Percentiles rank a stretch among this genome's conserved stretches.
phyloP scores from a whole-genome alignment of 2,113 vertebrate species.

The Dunckerocampus dactyliophorus region DNA sequence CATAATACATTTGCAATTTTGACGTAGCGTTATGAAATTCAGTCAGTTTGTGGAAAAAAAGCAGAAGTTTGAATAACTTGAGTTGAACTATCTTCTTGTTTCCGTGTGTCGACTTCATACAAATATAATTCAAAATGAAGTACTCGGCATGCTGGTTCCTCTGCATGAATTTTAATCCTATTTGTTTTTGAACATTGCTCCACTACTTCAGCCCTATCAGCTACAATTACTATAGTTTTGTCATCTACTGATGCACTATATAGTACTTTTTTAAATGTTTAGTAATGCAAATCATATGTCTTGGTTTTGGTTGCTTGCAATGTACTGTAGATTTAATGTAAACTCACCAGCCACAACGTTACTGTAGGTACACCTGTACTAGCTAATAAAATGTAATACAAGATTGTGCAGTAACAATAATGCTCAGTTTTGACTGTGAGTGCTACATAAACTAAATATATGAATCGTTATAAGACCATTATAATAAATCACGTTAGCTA shows the following conservation, averaged over 20 bases:
- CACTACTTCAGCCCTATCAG: not conserved
- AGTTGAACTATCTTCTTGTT: not conserved
- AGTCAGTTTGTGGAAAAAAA: not conserved
- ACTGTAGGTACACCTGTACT: not conserved
- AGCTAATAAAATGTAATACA: not conserved
- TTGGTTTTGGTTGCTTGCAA: not conserved
- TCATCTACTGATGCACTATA: not conserved
- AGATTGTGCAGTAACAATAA: not conserved
- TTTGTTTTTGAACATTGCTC: not conserved
- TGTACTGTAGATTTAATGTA: not conserved
- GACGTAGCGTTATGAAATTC: not conserved
- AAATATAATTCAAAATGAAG: not conserved
- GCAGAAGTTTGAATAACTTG: not conserved
- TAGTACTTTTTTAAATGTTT: not conserved
- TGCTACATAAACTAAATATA: too few relatives aligned
- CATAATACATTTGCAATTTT: not conserved
- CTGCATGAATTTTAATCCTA: not conserved
- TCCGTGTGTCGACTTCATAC: not conserved
- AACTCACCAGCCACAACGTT: not conserved
- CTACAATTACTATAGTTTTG: not conserved
- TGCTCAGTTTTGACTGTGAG: too few relatives aligned
- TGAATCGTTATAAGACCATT: too few relatives aligned
- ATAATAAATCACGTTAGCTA: too few relatives aligned
- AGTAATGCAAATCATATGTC: not conserved
- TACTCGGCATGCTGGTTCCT: not conserved